These are phyloP conservation scores for Myanophis thanlyinensis DNA, from an alignment of 2,113 vertebrate genomes.

Conservation along the genomic window DNA sequence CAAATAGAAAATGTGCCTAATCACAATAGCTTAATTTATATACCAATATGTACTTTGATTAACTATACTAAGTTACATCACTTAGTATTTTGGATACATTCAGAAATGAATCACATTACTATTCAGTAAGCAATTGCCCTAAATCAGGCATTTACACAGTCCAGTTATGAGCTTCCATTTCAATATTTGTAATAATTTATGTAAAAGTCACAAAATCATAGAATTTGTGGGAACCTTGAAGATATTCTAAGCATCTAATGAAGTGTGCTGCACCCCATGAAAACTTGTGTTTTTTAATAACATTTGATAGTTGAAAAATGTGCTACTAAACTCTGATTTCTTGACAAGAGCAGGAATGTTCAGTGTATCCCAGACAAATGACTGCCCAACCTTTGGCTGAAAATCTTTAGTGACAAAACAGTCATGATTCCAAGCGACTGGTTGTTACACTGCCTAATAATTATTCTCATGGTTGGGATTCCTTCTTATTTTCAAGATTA, in stretches of 20 bases:
- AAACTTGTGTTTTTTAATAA: not conserved
- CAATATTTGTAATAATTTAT: not conserved
- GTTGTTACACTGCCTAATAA: not conserved
- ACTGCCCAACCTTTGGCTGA: not conserved
- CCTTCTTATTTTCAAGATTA: not conserved
- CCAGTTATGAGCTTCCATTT: not conserved
- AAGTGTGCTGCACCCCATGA: not conserved
- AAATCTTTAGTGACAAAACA: not conserved
- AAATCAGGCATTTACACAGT: not conserved
- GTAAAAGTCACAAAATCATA: not conserved
- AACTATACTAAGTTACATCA: not conserved
- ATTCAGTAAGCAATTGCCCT: not conserved
- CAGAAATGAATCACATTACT: not conserved
- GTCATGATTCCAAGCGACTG: not conserved
- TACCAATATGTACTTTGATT: not conserved
- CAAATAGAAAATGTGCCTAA: not conserved
- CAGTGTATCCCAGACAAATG: not conserved
- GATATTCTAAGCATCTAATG: not conserved
- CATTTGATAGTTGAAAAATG: not conserved
- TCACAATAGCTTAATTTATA: not conserved
- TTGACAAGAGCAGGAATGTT: not conserved
- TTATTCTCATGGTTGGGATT: not conserved
- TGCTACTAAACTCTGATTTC: not conserved
- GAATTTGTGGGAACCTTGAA: not conserved
- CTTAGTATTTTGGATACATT: not conserved